These are phyloP conservation scores for Mayetiola destructor DNA, from an alignment of 2,888 invertebrate species.

Conservation along the genomic window DNA sequence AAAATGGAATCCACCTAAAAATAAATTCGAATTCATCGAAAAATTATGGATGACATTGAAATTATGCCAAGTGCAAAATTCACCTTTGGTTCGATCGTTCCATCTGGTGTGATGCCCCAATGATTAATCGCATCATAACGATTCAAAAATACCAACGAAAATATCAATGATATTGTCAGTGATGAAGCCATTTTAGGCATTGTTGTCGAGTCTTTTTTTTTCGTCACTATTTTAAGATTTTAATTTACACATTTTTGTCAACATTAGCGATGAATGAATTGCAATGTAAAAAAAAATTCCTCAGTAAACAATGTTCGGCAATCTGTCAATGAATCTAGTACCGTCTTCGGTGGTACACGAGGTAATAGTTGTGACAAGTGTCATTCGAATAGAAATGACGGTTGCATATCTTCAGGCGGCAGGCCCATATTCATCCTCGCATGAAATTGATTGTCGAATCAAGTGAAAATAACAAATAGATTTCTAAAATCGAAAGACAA, in stretches of 20 bases:
- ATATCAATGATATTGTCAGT: background rate
- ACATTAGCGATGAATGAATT: background rate
- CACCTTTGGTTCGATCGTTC: conserved; percentile 28
- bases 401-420: too few relatives aligned
- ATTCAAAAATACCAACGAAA: background rate
- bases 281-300: too few relatives aligned
- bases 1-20: conserved; percentile 30
- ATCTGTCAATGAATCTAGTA: conserved; percentile 6
- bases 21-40: background rate
- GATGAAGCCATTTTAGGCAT: background rate
- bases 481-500: too few relatives aligned
- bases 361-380: too few relatives aligned
- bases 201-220: background rate
- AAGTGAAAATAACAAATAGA: too few relatives aligned
- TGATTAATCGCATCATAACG: conserved; percentile 25
- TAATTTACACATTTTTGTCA: background rate
- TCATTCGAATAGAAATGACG: too few relatives aligned
- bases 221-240: background rate
- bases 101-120: conserved; percentile 29
- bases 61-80: background rate
- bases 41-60: background rate
- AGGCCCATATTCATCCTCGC: too few relatives aligned
- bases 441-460: too few relatives aligned
- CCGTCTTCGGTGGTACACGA: too few relatives aligned
- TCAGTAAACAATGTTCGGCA: conserved; percentile 1